Percentiles rank a stretch among this genome's conserved stretches.
Conservation (phyloP, 1,140 invertebrate species). For the Micrasema minimum region DNA sequence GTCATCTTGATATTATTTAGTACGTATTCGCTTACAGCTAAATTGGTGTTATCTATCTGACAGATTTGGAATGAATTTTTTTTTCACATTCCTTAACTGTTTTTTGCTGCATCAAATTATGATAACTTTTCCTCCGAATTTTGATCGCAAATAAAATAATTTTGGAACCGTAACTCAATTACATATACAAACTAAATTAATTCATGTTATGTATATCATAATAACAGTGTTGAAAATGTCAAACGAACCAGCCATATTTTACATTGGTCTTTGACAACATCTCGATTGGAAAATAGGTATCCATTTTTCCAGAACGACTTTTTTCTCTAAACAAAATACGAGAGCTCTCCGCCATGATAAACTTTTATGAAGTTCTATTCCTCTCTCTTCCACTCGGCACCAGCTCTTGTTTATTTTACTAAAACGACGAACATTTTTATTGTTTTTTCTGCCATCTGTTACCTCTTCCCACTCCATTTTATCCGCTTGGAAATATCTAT, state of each 20-base stretch:
- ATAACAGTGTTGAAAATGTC: constrained; percentile 8
- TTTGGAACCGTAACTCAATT: too few species aligned
- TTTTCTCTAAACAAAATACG: constrained; percentile 13
- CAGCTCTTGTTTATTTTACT: constrained; percentile 38
- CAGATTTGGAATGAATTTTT: too few species aligned
- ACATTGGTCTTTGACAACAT: constrained; percentile 20
- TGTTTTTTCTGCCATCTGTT: constrained; percentile 28
- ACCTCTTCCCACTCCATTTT: constrained; percentile 4
- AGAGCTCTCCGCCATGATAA: constrained; percentile 21
- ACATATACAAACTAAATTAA: too few species aligned
- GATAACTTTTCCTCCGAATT: too few species aligned
- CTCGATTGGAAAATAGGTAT: constrained; percentile 27
- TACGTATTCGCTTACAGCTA: too few species aligned
- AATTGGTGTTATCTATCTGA: too few species aligned
- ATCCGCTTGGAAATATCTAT: constrained; percentile 34
- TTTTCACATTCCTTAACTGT: too few species aligned
- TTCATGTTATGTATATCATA: too few species aligned
- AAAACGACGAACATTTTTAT: constrained; percentile 27
- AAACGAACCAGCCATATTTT: not conserved
- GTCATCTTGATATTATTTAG: too few species aligned
- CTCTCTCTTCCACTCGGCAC: not conserved
- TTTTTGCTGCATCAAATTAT: too few species aligned
- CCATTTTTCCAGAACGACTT: not conserved
- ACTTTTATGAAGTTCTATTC: constrained; percentile 26
- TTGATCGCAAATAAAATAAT: too few species aligned